These are phyloP conservation scores for Anabacerthia variegaticeps DNA, from an alignment of 2,797 vertebrate genomes.

Conservation along the genomic window DNA sequence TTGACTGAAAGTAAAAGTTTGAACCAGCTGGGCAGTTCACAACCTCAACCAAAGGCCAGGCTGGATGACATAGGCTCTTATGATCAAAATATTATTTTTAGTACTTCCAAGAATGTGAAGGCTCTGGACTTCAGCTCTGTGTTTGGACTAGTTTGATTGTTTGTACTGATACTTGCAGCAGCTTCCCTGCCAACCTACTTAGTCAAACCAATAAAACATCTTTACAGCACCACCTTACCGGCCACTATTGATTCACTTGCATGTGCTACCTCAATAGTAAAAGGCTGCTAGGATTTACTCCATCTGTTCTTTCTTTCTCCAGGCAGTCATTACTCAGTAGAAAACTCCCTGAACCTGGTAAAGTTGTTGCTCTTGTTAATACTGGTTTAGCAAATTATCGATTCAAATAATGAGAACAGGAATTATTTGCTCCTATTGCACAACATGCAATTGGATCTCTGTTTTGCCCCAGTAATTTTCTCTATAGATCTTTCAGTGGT, in stretches of 20 bases:
- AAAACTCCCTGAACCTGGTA: constrained; percentile 72
- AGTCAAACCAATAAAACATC: constrained; percentile 76
- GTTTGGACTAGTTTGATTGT: constrained; percentile 34
- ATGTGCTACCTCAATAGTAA: constrained; percentile 76
- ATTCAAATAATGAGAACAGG: constrained; percentile 76
- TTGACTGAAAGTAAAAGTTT: background rate
- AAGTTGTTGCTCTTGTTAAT: constrained; percentile 77
- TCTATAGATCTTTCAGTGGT: constrained; percentile 68
- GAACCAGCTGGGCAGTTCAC: background rate
- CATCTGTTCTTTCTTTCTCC: constrained; percentile 66
- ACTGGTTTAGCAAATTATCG: constrained; percentile 77
- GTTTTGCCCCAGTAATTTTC: constrained; percentile 70
- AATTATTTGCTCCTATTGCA: constrained; percentile 69
- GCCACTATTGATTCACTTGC: constrained; percentile 79
- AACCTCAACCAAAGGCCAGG: background rate
- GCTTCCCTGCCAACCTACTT: constrained; percentile 64
- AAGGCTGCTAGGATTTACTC: constrained; percentile 79
- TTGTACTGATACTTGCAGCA: constrained; percentile 56
- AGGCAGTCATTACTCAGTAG: constrained; percentile 75
- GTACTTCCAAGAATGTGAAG: constrained; percentile 14
- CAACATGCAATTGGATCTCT: constrained; percentile 67
- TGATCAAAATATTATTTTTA: background rate
- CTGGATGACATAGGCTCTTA: background rate
- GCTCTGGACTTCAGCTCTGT: background rate
- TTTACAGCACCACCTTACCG: constrained; percentile 74